phyloP scores from a whole-genome alignment of 2,113 vertebrate genomes.

The Sceloporus tristichus region DNA sequence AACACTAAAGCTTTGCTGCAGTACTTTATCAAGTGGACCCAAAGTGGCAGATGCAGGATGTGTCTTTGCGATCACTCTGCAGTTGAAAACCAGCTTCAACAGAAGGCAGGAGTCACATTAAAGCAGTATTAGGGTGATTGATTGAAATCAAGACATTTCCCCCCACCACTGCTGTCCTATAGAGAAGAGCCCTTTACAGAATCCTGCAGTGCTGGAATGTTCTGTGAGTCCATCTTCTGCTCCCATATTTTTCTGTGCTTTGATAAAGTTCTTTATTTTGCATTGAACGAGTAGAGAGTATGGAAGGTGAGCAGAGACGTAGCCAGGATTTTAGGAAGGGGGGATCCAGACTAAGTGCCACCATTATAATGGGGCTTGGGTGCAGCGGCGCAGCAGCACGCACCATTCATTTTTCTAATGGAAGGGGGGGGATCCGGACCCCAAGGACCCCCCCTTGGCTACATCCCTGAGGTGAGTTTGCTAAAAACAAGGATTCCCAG shows the following conservation, averaged over 20 bases:
- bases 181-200: neutral
- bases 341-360: too few relatives aligned
- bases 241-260: neutral
- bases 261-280: neutral
- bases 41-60: neutral
- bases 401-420: too few relatives aligned
- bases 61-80: neutral
- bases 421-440: too few relatives aligned
- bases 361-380: too few relatives aligned
- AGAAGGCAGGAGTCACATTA: constrained; percentile 4
- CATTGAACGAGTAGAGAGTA: neutral
- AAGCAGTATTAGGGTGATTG: neutral
- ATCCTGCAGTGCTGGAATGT: neutral
- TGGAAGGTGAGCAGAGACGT: too few relatives aligned
- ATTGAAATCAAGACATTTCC: neutral
- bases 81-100: neutral
- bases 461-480: too few relatives aligned
- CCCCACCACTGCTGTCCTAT: neutral
- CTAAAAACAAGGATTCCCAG: too few relatives aligned
- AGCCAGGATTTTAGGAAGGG: too few relatives aligned
- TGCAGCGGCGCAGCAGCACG: too few relatives aligned
- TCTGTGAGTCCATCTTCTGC: neutral
- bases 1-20: neutral
- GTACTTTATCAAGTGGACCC: neutral
- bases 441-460: too few relatives aligned